Conservation (phyloP, 2,797 vertebrate genomes). For the Oceanodroma leucorhoa region DNA sequence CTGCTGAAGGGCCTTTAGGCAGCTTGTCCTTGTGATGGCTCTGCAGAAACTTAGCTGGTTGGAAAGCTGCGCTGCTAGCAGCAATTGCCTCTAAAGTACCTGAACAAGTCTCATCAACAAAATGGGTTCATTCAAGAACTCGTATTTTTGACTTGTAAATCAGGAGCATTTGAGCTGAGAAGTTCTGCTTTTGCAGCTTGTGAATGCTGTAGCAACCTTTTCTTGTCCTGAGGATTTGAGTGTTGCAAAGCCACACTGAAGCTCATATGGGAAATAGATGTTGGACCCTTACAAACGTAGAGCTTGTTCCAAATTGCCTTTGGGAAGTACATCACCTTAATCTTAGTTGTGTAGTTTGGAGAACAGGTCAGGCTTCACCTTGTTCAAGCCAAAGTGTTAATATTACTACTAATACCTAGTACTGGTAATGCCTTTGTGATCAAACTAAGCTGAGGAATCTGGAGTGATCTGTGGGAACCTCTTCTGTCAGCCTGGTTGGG, state of each 20-base stretch:
- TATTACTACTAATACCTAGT: fast-evolving
- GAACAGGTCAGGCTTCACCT: neutral
- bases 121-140: neutral
- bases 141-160: neutral
- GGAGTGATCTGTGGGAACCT: neutral
- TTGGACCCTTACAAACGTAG: neutral
- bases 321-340: no score
- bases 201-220: neutral
- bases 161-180: neutral
- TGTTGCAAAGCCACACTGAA: neutral
- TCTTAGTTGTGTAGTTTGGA: neutral
- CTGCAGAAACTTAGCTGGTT: neutral
- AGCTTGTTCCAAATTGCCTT: neutral
- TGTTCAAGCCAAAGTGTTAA: neutral
- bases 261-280: fast-evolving
- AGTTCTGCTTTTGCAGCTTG: neutral
- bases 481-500: neutral
- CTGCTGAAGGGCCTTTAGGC: neutral
- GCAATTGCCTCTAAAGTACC: neutral
- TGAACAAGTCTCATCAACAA: neutral
- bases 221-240: neutral
- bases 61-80: neutral
- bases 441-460: neutral
- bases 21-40: neutral
- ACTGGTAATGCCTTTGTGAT: neutral